Evolutionary conservation across 2,797 vertebrate species (phyloP).

Genomic region (Discoglossus pictus): DNA sequence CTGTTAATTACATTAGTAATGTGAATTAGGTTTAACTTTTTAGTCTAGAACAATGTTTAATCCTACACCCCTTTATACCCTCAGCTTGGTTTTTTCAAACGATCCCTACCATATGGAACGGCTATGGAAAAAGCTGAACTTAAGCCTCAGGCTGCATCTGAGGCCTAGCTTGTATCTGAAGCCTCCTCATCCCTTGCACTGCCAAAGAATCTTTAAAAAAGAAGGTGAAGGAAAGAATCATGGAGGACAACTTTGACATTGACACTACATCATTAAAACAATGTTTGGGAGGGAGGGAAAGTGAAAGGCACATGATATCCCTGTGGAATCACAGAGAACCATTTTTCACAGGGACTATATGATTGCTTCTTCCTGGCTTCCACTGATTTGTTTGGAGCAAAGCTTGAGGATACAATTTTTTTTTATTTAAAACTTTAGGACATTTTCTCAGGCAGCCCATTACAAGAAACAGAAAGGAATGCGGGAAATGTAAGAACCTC

Average conservation of each 20-base stretch:
- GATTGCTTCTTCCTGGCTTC: constrained; percentile 8
- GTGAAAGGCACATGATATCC: background rate
- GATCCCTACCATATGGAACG: constrained; percentile 84
- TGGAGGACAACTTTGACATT: constrained; percentile 16
- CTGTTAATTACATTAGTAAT: too few species aligned
- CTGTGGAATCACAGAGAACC: constrained; percentile 14
- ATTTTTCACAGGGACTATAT: constrained; percentile 5
- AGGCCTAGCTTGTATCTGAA: constrained; percentile 71
- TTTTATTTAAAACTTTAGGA: constrained; percentile 17
- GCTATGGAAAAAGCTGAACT: constrained; percentile 95
- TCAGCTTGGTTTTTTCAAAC: constrained; percentile 91
- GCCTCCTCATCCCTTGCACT: constrained; percentile 44
- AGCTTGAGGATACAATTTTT: constrained; percentile 2
- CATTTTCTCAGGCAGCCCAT: constrained; percentile 11
- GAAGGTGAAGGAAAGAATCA: constrained; percentile 29
- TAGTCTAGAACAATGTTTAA: too few species aligned
- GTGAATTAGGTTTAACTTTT: too few species aligned
- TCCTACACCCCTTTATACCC: too few species aligned
- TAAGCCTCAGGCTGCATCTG: constrained; percentile 89
- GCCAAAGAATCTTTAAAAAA: constrained; percentile 41
- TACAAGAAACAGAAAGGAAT: constrained; percentile 10
- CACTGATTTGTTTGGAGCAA: constrained; percentile 20
- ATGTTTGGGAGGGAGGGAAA: constrained; percentile 35
- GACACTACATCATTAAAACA: constrained; percentile 30
- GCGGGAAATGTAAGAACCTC: background rate